Conservation (phyloP, 2,888 invertebrate species). For the Antheraea assamensis region DNA sequence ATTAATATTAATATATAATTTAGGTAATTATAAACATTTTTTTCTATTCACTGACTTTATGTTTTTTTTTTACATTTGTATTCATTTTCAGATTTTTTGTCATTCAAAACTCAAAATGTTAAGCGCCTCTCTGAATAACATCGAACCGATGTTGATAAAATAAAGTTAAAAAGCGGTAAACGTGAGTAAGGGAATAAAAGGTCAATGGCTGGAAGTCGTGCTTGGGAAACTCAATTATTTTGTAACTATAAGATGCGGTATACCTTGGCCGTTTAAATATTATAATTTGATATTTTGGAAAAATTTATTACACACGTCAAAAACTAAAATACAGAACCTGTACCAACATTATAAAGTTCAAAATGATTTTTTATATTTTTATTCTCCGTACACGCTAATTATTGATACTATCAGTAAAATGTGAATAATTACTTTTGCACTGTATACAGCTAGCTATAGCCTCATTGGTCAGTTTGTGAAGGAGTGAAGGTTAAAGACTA, state of each 20-base stretch:
- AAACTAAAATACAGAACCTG: not conserved
- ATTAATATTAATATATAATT: not conserved
- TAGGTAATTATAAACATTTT: not conserved
- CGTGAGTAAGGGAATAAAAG: constrained; percentile 52
- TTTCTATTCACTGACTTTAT: not conserved
- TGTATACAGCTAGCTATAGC: too few species aligned
- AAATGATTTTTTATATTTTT: too few species aligned
- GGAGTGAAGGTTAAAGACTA: too few species aligned
- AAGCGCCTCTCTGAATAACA: constrained; percentile 9
- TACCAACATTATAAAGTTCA: too few species aligned
- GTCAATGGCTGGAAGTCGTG: constrained; percentile 73
- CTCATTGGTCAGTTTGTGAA: too few species aligned
- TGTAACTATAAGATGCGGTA: constrained; percentile 66
- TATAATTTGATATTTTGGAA: constrained; percentile 28
- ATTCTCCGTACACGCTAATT: too few species aligned
- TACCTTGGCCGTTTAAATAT: constrained; percentile 56
- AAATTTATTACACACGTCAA: not conserved
- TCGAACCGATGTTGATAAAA: constrained; percentile 13
- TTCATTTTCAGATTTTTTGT: not conserved
- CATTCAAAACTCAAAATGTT: constrained; percentile 9
- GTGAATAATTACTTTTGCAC: too few species aligned
- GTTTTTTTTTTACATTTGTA: not conserved
- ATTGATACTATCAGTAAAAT: too few species aligned
- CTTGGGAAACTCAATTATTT: constrained; percentile 76
- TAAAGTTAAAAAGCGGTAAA: constrained; percentile 22